phyloP scores from a whole-genome alignment of 2,113 vertebrate species.

The Gambusia holbrooki region DNA sequence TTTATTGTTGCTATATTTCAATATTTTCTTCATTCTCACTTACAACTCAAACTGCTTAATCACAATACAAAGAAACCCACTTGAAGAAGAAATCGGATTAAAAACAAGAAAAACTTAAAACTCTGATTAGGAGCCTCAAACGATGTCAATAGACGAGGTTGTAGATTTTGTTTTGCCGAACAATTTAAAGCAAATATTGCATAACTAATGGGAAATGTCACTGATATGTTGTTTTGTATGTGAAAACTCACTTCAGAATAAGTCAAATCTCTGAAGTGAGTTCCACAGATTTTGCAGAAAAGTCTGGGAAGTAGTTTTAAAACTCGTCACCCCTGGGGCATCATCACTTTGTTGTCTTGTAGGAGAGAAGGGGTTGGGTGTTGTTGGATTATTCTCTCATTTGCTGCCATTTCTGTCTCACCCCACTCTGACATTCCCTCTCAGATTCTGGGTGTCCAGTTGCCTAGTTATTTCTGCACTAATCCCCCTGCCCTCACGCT shows the following conservation, averaged over 20 bases:
- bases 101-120: background rate
- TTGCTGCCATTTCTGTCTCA: constrained; percentile 56
- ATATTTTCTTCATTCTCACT: too few species aligned
- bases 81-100: too few species aligned
- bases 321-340: background rate
- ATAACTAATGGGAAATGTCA: background rate
- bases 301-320: background rate
- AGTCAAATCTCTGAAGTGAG: background rate
- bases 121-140: background rate
- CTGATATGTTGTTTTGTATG: too few species aligned
- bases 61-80: too few species aligned
- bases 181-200: background rate
- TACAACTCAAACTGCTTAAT: too few species aligned
- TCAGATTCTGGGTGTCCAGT: constrained; percentile 67
- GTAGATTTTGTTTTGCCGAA: background rate
- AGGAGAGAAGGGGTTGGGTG: constrained; percentile 6
- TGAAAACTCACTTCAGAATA: background rate
- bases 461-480: constrained; percentile 77
- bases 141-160: too few species aligned
- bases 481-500: constrained; percentile 42
- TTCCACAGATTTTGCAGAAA: background rate
- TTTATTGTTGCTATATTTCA: too few species aligned
- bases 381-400: constrained; percentile 43
- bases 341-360: constrained; percentile 8
- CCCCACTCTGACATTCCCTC: constrained; percentile 66